phyloP scores from a whole-genome alignment of 2,113 vertebrate genomes.

The Parus major region DNA sequence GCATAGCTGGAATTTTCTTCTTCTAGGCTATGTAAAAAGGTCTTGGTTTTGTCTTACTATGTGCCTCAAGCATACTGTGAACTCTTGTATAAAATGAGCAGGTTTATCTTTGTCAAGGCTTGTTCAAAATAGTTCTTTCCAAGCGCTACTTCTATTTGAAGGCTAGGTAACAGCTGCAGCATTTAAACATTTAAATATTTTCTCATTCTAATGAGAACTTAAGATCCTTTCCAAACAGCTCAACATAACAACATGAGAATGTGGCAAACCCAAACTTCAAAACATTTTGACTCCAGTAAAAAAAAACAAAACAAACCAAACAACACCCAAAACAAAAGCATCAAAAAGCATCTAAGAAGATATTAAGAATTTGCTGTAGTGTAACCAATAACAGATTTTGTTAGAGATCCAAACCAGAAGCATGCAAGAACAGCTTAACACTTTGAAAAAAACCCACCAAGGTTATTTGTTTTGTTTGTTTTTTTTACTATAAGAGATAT shows the following conservation, averaged over 20 bases:
- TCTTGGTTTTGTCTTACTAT: background rate
- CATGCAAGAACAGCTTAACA: background rate
- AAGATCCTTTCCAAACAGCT: slow-evolving; percentile 19
- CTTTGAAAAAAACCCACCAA: background rate
- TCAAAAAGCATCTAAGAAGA: background rate
- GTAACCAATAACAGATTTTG: background rate
- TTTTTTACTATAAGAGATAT: background rate
- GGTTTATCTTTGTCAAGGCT: slow-evolving; percentile 36
- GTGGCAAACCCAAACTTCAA: slow-evolving; percentile 15
- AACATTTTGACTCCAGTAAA: background rate
- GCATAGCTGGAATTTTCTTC: background rate
- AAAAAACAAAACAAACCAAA: background rate
- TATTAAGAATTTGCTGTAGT: background rate
- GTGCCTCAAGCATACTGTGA: background rate
- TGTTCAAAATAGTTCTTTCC: slow-evolving; percentile 13
- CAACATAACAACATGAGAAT: background rate
- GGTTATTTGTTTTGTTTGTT: background rate
- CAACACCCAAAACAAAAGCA: background rate
- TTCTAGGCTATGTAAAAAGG: background rate
- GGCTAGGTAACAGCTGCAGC: slow-evolving; percentile 19
- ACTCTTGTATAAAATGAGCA: background rate
- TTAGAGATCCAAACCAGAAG: background rate
- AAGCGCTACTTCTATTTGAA: slow-evolving; percentile 5
- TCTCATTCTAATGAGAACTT: slow-evolving; percentile 37
- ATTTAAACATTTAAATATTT: slow-evolving; percentile 38